These are phyloP conservation scores for Caenorhabditis drosophilae DNA, from an alignment of 2,888 invertebrate species.

Conservation along the genomic window DNA sequence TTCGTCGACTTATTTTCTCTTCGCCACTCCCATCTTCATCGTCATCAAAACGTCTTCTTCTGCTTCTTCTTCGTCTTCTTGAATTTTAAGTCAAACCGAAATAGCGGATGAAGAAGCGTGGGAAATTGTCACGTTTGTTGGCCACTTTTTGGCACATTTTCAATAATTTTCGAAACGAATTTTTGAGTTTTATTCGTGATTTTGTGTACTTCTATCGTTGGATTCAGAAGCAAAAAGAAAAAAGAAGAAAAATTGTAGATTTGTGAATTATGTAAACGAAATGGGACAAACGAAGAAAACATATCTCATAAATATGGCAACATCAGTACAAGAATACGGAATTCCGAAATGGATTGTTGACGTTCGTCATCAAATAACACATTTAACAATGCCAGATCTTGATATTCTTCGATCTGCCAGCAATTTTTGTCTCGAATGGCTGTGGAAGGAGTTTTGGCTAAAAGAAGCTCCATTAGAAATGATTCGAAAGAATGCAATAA, in stretches of 20 bases:
- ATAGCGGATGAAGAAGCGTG: too few relatives aligned
- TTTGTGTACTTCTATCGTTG: conserved; percentile 6
- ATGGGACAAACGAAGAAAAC: conserved; percentile 58
- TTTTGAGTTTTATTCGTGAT: too few relatives aligned
- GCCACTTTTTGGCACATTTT: too few relatives aligned
- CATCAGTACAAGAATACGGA: conserved; percentile 70
- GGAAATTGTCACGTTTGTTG: too few relatives aligned
- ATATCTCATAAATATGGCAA: conserved; percentile 10
- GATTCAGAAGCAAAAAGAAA: conserved; percentile 9
- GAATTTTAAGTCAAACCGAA: too few relatives aligned
- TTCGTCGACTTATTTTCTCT: too few relatives aligned
- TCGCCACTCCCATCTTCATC: too few relatives aligned
- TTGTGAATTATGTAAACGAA: conserved; percentile 70
- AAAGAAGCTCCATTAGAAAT: conserved; percentile 3
- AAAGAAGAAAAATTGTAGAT: conserved; percentile 55
- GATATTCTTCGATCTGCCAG: conserved; percentile 76
- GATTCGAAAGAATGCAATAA: conserved; percentile 15
- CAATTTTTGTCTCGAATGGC: conserved; percentile 77
- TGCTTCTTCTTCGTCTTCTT: too few relatives aligned
- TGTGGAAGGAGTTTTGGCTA: conserved; percentile 70
- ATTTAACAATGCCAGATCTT: conserved; percentile 77
- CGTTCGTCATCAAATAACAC: conserved; percentile 81
- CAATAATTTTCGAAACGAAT: too few relatives aligned
- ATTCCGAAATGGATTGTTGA: conserved; percentile 83
- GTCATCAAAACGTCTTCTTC: too few relatives aligned